Evolutionary conservation across 2,888 invertebrate species (phyloP).

Genomic region (Dioctria rufipes): DNA sequence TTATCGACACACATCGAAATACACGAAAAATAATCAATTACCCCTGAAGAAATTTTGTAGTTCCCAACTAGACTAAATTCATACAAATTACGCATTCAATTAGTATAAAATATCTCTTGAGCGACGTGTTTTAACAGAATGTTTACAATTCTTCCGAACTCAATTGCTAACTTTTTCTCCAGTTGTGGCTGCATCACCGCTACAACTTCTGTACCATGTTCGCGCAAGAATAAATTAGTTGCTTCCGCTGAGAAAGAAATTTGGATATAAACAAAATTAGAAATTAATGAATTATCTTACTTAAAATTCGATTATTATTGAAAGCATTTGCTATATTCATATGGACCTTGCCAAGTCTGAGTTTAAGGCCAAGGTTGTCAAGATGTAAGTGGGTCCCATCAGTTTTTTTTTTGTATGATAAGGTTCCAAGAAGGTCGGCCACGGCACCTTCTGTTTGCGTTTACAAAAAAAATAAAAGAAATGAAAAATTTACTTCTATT

Average conservation of each 20-base stretch:
- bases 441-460: conserved; percentile 73
- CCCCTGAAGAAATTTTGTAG: too few species aligned
- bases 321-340: conserved; percentile 80
- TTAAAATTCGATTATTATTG: conserved; percentile 79
- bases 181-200: conserved; percentile 80
- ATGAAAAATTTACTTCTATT: conserved; percentile 24
- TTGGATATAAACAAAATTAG: not conserved
- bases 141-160: conserved; percentile 78
- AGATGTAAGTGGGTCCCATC: conserved; percentile 75
- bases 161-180: conserved; percentile 76
- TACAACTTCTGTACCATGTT: conserved; percentile 80
- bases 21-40: too few species aligned
- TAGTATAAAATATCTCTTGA: conserved; percentile 73
- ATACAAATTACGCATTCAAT: conserved; percentile 59
- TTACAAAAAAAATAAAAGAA: not conserved
- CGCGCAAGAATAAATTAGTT: conserved; percentile 79
- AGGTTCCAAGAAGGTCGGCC: conserved; percentile 75
- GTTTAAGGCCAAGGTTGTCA: conserved; percentile 75
- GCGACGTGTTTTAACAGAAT: conserved; percentile 78
- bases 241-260: conserved; percentile 76
- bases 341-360: conserved; percentile 76
- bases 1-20: too few species aligned
- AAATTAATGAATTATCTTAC: conserved; percentile 71
- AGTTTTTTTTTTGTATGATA: conserved; percentile 72
- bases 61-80: too few species aligned